phyloP scores from a whole-genome alignment of 2,888 invertebrate genomes.

The Hirtodrosophila trivittata region DNA sequence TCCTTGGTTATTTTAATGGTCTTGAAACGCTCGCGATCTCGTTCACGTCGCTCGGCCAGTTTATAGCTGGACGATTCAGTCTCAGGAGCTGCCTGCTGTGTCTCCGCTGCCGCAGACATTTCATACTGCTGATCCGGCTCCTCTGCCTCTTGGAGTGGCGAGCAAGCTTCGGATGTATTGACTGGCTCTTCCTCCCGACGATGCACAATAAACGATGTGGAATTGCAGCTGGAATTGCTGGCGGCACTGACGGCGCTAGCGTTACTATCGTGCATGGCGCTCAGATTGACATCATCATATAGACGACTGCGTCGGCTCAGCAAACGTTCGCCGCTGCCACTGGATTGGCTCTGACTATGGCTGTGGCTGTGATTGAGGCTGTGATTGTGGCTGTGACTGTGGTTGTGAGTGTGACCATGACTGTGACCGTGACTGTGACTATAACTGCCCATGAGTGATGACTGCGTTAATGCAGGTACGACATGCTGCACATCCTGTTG shows the following conservation, averaged over 20 bases:
- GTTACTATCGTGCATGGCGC: slow-evolving; percentile 61
- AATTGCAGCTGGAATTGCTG: slow-evolving; percentile 54
- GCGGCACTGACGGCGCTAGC: slow-evolving; percentile 18
- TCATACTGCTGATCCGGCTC: slow-evolving; percentile 24
- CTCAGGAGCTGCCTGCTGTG: slow-evolving; percentile 33
- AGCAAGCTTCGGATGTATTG: slow-evolving; percentile 19
- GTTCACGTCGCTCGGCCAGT: slow-evolving; percentile 75
- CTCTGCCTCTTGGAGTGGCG: slow-evolving; percentile 38
- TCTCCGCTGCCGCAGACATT: slow-evolving; percentile 12
- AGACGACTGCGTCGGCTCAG: slow-evolving; percentile 83
- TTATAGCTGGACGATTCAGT: slow-evolving; percentile 59
- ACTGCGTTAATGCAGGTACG: slow-evolving; percentile 27
- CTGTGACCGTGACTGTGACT: slow-evolving; percentile 39
- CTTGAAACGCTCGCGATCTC: slow-evolving; percentile 83
- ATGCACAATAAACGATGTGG: slow-evolving; percentile 74
- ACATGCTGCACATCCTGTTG: slow-evolving; percentile 13
- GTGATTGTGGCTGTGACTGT: slow-evolving; percentile 41
- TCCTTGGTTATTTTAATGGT: slow-evolving; percentile 83
- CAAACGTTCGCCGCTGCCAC: slow-evolving; percentile 75
- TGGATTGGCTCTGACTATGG: slow-evolving; percentile 40
- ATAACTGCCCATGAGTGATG: slow-evolving; percentile 13
- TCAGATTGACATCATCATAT: slow-evolving; percentile 82
- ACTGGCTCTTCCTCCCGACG: slow-evolving; percentile 49
- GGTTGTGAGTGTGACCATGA: slow-evolving; percentile 13
- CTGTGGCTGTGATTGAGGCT: slow-evolving; percentile 26